Base-by-base conservation (phyloP, 2,797 vertebrate genomes). In the Chloroceryle inda region DNA sequence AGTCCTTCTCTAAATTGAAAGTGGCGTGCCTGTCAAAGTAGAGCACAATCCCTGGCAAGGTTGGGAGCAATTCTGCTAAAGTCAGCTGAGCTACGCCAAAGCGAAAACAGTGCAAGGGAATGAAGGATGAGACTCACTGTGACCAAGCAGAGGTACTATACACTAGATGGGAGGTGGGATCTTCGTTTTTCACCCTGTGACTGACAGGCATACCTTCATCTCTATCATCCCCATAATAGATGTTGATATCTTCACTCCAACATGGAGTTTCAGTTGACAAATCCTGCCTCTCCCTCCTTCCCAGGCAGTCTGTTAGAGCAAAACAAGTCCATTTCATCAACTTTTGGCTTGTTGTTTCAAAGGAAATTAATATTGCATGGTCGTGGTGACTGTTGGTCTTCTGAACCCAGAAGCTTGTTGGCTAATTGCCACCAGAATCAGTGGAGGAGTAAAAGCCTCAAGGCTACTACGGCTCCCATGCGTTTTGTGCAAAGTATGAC, bases 191-290 rank as follows among this genome's bases (percentile, higher is more conserved):
- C 82, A 91, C 74, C 8, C 44, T 67, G 4, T 92, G 88, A 91
- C 59, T 94, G 95, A 73, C 88, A 94, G 76, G 42, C 63, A 89
- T 94, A 45, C 83, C 88, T 95, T 91, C 91, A 85, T 94, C 88
- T 88, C 74, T 92, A 53, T 94, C 89, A 94, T 93, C 71, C 85
- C 35, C 82, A 4, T 88, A 86, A 92, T 86, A 87, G 67, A 95
- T 71, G 89, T 85, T 96, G 96, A 96, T 85, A 85, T 88, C 71
- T 96, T 95, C 63, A 55, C 83, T 95, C 89, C 52, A 68, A 85
- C 88, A 94, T 92, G 52, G 62, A 90, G 67, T 67, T 86, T 86
- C 85, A 74, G 44, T 56, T 95, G 89, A 86, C 88, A 95, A 95
- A 95, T 90, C 73, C 69, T 64, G 52, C 63, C 35, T 92, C 63